These are phyloP conservation scores for Bucorvus abyssinicus DNA, from an alignment of 2,797 vertebrate genomes.

Conservation along the genomic window DNA sequence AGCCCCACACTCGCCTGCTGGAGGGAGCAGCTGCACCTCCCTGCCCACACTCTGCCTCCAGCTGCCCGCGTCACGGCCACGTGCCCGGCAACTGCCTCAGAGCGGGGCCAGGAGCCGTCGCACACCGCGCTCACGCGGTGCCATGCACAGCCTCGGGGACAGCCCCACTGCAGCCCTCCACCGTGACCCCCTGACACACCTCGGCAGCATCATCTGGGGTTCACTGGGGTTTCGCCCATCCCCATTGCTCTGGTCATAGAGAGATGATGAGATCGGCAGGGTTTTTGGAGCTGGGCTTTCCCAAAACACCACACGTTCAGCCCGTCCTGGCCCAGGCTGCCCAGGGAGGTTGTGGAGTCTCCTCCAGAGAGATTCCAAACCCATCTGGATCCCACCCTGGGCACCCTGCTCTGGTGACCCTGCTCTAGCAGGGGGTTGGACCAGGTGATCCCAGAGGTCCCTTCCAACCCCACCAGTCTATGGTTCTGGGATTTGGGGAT, in stretches of 20 bases:
- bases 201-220: not conserved
- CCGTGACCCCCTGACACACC: not conserved
- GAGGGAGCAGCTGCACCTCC: not conserved
- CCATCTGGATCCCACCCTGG: not conserved
- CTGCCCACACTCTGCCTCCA: not conserved
- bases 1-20: not conserved
- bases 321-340: not conserved
- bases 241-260: not conserved
- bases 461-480: not conserved
- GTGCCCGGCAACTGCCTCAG: not conserved
- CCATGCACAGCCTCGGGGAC: not conserved
- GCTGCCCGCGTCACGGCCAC: fast-evolving
- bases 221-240: not conserved
- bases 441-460: not conserved
- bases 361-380: not conserved
- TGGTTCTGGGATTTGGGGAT: not conserved
- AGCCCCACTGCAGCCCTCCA: not conserved
- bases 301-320: fast-evolving
- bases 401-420: not conserved
- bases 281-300: not conserved
- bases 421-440: not conserved
- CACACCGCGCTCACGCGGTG: fast-evolving
- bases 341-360: not conserved
- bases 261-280: fast-evolving
- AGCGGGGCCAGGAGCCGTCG: not conserved